Evolutionary conservation across 2,113 vertebrate genomes (phyloP), one percentile per base, ranked within the genome.

Genomic region (Oplegnathus fasciatus): DNA sequence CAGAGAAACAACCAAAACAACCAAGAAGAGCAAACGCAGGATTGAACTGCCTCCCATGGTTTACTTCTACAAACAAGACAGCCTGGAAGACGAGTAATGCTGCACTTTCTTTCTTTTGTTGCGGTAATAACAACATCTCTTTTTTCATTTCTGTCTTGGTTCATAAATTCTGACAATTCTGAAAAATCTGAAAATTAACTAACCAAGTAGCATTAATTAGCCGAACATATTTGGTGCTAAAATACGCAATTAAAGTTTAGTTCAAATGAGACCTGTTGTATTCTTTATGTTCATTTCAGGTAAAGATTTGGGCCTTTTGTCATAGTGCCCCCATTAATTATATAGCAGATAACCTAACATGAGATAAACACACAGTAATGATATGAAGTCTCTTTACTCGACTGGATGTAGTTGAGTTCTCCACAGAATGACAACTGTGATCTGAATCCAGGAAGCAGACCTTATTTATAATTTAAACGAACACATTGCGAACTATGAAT

Each of bases 1-100:
- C 11, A 10, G 55, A 88, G 65, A 65, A 54, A 80, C 17, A 66
- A 69, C 18, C 15, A 52, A 70, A 74, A 50, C 34, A 52, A 58
- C 37, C 44, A 30, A 10, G 30, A 52, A 22, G 18, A 40, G 48
- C 9, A 24, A 77, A 75, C 32, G 6, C 26, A 6, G 40, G 61
- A 72, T 55, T 37, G 5, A 5, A 9, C 34, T 7, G 69, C 71
- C 46, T 66, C 26, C 26, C 26, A 10, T 0, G 6, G 22, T 82
- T 66, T 15, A 73, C 7, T 9, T 6, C 48, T n/a, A 6, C n/a
- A 37, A 42, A 76, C 8, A 10, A 28, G 18, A 50, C 17, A 22
- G 48, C 20, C 18, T 22, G 18, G 18, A 52, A 22, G 18, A 22
- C 3, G 18, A 5, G 18, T 20, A 20, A 50, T 9, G 7, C 18